Evolutionary conservation across 2,113 vertebrate species (phyloP).

Genomic region (Scomber scombrus): DNA sequence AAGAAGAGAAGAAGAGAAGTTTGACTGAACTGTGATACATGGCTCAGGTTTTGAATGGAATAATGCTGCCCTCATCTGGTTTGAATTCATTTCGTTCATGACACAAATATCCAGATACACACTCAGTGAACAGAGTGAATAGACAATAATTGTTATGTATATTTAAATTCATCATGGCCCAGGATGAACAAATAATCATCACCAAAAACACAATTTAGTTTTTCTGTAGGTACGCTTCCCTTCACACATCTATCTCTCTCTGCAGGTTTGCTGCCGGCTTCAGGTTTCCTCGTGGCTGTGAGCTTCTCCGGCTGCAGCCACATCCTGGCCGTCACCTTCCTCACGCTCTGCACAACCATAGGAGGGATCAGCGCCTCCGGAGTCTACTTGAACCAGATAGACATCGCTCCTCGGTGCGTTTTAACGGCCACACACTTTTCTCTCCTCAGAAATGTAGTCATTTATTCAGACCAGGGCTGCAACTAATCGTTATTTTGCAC

Average conservation of each 20-base stretch:
- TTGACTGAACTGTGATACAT: too few relatives aligned
- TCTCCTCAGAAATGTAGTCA: background rate
- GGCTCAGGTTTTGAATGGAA: background rate
- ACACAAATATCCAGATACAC: too few relatives aligned
- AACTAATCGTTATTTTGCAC: background rate
- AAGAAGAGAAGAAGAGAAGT: too few relatives aligned
- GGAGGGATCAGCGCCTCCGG: slow-evolving; percentile 79
- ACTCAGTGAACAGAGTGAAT: too few relatives aligned
- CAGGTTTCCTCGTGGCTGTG: slow-evolving; percentile 77
- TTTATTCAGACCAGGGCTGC: background rate
- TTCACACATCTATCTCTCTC: background rate
- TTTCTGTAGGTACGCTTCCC: too few relatives aligned
- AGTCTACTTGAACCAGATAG: slow-evolving; percentile 87
- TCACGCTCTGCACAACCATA: slow-evolving; percentile 74
- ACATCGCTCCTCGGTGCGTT: slow-evolving; percentile 86
- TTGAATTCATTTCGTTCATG: too few relatives aligned
- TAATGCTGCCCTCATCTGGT: background rate
- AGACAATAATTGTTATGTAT: too few relatives aligned
- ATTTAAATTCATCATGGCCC: too few relatives aligned
- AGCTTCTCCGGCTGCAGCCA: slow-evolving; percentile 79
- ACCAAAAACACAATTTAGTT: too few relatives aligned
- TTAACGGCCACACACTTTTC: background rate
- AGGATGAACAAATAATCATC: too few relatives aligned
- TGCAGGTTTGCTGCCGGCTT: slow-evolving; percentile 78
- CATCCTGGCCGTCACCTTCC: slow-evolving; percentile 77